These are phyloP conservation scores for Diploptera punctata DNA, from an alignment of 2,888 invertebrate genomes.

Conservation along the genomic window DNA sequence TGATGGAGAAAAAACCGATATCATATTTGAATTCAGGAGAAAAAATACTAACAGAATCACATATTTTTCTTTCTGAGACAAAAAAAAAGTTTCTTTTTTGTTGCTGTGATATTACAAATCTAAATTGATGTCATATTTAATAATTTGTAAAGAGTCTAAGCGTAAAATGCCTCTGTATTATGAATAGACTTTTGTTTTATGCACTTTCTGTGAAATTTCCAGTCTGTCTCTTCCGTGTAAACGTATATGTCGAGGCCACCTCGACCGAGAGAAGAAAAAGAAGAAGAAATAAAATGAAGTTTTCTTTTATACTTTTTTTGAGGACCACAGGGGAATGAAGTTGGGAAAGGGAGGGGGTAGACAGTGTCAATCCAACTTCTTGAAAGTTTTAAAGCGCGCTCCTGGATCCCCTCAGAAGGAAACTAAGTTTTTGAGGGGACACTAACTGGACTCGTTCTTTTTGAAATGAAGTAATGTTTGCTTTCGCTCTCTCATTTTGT, in stretches of 20 bases:
- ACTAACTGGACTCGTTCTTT: background rate
- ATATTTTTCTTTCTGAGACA: too few species aligned
- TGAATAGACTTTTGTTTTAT: too few species aligned
- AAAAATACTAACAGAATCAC: too few species aligned
- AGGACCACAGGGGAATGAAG: background rate
- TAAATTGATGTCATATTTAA: too few species aligned
- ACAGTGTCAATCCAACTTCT: slow-evolving; percentile 9
- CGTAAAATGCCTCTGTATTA: too few species aligned
- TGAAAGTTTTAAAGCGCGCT: background rate
- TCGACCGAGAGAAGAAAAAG: background rate
- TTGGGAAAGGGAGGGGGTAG: background rate
- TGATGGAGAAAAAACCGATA: too few species aligned
- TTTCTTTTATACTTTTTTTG: background rate
- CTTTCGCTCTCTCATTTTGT: background rate
- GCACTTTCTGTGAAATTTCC: too few species aligned
- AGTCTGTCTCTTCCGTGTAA: background rate
- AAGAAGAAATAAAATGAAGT: background rate
- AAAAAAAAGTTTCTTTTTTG: too few species aligned
- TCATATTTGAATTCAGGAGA: too few species aligned
- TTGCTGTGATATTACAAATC: too few species aligned
- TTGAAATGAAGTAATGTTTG: background rate
- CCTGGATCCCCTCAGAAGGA: background rate
- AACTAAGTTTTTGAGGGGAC: background rate
- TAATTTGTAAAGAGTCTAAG: too few species aligned
- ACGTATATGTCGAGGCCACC: too few species aligned